Evolutionary conservation across 2,797 vertebrate genomes (phyloP).

Genomic region (Phataginus tetradactyla): DNA sequence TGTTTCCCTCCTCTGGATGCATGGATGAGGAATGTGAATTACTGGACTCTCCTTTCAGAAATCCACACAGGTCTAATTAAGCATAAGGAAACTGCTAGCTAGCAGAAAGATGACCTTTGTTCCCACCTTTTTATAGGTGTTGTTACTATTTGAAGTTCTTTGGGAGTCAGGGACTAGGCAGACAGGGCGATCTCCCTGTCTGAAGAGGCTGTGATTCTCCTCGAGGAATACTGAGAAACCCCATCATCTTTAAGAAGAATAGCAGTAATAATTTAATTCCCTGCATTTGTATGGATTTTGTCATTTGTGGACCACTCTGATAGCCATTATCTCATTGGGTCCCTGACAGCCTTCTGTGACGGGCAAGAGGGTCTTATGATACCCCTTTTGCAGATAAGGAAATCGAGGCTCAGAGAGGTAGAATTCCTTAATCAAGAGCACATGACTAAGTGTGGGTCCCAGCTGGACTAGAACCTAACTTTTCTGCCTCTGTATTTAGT

Average conservation of each 20-base stretch:
- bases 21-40: not conserved
- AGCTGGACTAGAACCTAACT: not conserved
- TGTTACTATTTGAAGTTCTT: slow-evolving; percentile 25
- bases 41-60: not conserved
- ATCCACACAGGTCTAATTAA: not conserved
- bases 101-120: not conserved
- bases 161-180: not conserved
- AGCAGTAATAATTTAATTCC: rapidly evolving
- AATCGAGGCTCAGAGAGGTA: not conserved
- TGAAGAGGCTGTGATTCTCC: not conserved
- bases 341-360: not conserved
- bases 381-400: not conserved
- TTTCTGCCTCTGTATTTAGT: not conserved
- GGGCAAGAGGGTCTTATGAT: too few species aligned
- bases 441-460: not conserved
- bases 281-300: not conserved
- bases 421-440: not conserved
- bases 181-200: not conserved
- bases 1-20: not conserved
- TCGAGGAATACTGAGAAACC: not conserved
- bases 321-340: not conserved
- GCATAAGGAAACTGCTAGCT: not conserved
- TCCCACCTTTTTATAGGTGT: not conserved
- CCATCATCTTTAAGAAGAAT: not conserved
- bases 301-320: not conserved